A percentile compares a stretch with the other conserved stretches of the same genome.
Conservation (phyloP, 2,888 invertebrate species). For the Metellina segmentata region DNA sequence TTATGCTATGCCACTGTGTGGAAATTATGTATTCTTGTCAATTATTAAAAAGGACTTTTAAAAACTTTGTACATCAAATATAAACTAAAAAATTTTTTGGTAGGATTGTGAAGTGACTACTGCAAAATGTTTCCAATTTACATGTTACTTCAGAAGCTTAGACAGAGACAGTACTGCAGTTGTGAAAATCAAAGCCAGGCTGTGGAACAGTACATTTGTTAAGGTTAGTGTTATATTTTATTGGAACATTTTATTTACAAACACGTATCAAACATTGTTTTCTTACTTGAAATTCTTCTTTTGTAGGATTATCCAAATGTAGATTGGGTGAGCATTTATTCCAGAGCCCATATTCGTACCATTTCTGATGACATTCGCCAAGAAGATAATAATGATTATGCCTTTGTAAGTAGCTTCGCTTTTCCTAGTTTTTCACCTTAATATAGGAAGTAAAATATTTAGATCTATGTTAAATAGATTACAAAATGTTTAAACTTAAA, state of each 20-base stretch:
- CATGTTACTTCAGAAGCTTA: constrained; percentile 90
- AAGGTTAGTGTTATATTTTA: constrained; percentile 82
- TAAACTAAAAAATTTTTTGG: constrained; percentile 79
- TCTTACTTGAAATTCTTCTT: neutral
- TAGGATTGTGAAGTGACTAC: constrained; percentile 90
- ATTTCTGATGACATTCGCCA: constrained; percentile 80
- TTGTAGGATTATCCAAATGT: constrained; percentile 88
- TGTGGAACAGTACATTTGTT: constrained; percentile 97
- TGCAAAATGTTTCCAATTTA: constrained; percentile 92
- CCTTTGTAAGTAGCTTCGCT: constrained; percentile 78
- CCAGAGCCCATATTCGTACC: constrained; percentile 86
- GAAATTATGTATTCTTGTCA: too few species aligned
- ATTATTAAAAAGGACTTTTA: neutral
- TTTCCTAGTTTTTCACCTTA: neutral
- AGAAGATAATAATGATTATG: constrained; percentile 79
- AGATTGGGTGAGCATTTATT: constrained; percentile 90
- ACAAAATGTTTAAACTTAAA: too few species aligned
- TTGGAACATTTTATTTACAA: neutral
- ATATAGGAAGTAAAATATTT: too few species aligned
- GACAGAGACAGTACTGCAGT: constrained; percentile 88
- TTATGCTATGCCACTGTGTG: too few species aligned
- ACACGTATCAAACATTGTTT: neutral
- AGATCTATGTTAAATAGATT: too few species aligned
- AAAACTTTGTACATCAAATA: neutral
- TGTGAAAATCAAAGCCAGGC: constrained; percentile 90